Evolutionary conservation across 2,797 vertebrate genomes (phyloP).

Genomic region (Spea hammondii): DNA sequence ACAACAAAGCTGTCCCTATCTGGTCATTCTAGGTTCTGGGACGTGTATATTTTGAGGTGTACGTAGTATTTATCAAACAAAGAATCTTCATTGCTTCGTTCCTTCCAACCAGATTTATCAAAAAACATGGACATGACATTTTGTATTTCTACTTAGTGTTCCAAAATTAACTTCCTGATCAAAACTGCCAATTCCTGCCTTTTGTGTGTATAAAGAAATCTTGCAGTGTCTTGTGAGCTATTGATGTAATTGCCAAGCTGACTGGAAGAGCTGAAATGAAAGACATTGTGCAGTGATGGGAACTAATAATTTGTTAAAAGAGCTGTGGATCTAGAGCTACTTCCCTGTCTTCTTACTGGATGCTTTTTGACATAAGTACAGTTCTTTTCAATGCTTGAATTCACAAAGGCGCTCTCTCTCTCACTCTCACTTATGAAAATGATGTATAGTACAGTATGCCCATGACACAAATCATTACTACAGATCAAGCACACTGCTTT

Average conservation of each 20-base stretch:
- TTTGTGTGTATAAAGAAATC: constrained; percentile 33
- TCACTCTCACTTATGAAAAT: too few relatives aligned
- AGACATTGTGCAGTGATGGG: constrained; percentile 49
- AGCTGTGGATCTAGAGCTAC: constrained; percentile 40
- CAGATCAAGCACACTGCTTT: too few relatives aligned
- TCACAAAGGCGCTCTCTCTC: neutral
- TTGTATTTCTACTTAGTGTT: constrained; percentile 25
- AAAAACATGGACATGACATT: neutral
- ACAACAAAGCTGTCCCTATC: too few relatives aligned
- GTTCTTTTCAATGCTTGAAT: constrained; percentile 27
- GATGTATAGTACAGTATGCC: too few relatives aligned
- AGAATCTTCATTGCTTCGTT: neutral
- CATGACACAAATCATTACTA: too few relatives aligned
- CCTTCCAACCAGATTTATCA: neutral
- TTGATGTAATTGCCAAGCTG: constrained; percentile 38
- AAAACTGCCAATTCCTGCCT: constrained; percentile 45
- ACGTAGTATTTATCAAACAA: too few relatives aligned
- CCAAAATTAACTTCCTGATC: constrained; percentile 49
- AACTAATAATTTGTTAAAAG: constrained; percentile 41
- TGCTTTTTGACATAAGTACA: constrained; percentile 29
- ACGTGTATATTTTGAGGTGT: too few relatives aligned
- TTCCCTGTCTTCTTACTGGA: constrained; percentile 30
- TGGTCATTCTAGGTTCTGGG: too few relatives aligned
- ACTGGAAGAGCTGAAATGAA: constrained; percentile 43
- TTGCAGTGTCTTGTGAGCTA: constrained; percentile 25